A percentile compares a stretch with the other conserved stretches of the same genome.
Conservation (phyloP, 2,797 vertebrate species). For the Peromyscus attwateri region DNA sequence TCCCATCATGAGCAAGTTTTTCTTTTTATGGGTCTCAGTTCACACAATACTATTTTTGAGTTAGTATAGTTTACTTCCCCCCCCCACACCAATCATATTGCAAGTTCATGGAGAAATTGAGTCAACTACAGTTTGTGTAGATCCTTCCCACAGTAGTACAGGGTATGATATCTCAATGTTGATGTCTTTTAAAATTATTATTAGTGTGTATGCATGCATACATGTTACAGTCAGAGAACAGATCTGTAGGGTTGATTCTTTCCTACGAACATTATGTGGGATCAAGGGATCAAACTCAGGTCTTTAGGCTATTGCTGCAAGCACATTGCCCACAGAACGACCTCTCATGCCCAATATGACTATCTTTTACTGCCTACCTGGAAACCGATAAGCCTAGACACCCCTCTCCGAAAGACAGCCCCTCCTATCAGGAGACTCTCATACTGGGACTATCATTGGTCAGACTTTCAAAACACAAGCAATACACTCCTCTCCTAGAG, state of each 20-base stretch:
- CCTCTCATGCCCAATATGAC: background rate
- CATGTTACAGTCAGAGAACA: background rate
- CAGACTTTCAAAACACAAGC: background rate
- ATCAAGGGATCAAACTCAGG: background rate
- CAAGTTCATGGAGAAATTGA: slow-evolving; percentile 19
- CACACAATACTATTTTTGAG: background rate
- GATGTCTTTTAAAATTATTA: background rate
- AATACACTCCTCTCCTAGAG: slow-evolving; percentile 1
- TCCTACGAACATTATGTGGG: background rate
- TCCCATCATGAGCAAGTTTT: background rate
- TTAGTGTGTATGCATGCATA: background rate
- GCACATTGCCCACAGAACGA: background rate
- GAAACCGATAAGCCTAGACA: background rate
- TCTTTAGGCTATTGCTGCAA: background rate
- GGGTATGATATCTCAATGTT: background rate
- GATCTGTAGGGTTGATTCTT: background rate
- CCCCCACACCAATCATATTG: background rate
- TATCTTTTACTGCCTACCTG: slow-evolving; percentile 15
- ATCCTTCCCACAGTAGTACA: background rate
- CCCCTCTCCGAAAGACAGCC: background rate
- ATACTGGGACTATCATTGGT: background rate
- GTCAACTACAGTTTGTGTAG: background rate
- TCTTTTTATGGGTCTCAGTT: background rate
- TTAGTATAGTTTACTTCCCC: background rate
- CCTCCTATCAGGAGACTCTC: background rate